Base-by-base conservation (phyloP, 2,113 vertebrate species). In the Rhinoptilus africanus region DNA sequence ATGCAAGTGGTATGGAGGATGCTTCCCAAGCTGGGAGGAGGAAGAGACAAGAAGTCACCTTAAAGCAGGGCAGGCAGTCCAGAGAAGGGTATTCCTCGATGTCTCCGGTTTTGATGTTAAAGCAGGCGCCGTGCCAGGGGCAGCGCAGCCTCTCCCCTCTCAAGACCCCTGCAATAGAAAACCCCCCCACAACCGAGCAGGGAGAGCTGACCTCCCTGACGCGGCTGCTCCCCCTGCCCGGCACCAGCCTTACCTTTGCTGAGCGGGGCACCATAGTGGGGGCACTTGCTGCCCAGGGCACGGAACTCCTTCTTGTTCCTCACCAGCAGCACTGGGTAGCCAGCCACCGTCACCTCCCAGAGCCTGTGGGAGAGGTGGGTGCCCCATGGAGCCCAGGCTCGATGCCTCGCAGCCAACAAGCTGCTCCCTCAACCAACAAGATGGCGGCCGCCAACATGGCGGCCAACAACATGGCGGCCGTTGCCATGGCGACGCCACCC, bases 71-170 rank as follows among this genome's bases (percentile, higher is more conserved):
- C 37, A 99, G 81, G 19, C 93, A 98, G 92, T 99, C 99, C 88
- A 99, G 96, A 22, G 98, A 96, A 22, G 99, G 99, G 88, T 98
- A 99, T 23, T 99, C 99, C 89, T 99, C 99, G 5, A 99, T 99
- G 85, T 99, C 99, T 26, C 99, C 99, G 2, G 98, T 99, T 88
- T 80, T 98, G 75, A 99, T 96, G 92, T 98, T 98, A 73, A 99
- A 99, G 95, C 99, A 99, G 27, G 99, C 98, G 0, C 99, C 99
- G 0, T 99, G 99, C 97, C 98, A 99, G 19, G 99, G 98, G 93
- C 99, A 99, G 43, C 99, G 98, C 82, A 99, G 97, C 91, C 98
- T 98, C 79, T 98, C 91, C 41, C 98, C 97, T 57, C 85, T 94
- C 92, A 99, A 91, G 23, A 96, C 96, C 34, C 99, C 99, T 99